phyloP scores from a whole-genome alignment of 30 jellyfish, hydroid and myxozoan species.

The Aurelia sp. region DNA sequence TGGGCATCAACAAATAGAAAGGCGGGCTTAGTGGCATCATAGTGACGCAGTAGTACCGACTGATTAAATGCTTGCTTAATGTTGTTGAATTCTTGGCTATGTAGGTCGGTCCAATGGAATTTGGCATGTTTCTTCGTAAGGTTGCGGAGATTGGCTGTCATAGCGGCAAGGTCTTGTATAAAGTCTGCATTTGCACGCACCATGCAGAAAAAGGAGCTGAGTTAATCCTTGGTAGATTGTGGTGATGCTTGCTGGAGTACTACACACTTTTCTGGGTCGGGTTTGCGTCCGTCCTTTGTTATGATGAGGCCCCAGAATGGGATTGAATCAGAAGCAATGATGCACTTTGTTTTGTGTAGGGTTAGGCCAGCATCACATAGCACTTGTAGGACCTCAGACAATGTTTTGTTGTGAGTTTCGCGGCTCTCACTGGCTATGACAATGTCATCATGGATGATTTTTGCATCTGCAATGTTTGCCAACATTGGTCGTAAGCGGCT shows the following conservation, averaged over 20 bases:
- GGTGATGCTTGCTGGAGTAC: slow-evolving; percentile 37
- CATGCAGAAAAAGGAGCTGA: slow-evolving; percentile 62
- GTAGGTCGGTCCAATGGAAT: slow-evolving; percentile 15
- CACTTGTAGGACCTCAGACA: no score
- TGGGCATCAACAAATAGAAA: no score
- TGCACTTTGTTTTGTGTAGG: no score
- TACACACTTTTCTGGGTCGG: slow-evolving; percentile 62
- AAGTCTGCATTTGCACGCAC: slow-evolving; percentile 64
- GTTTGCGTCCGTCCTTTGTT: no score
- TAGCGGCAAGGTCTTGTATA: slow-evolving; percentile 48
- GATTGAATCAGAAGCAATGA: no score
- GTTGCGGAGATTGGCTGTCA: slow-evolving; percentile 25
- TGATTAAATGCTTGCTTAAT: slow-evolving; percentile 26
- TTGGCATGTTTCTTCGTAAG: slow-evolving; percentile 27
- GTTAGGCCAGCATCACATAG: no score
- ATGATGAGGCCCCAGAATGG: no score
- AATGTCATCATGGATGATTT: no score
- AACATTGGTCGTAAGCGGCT: slow-evolving; percentile 50
- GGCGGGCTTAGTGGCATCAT: no score
- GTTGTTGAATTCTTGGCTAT: slow-evolving; percentile 25
- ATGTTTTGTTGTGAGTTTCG: no score
- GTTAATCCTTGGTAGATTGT: slow-evolving; percentile 38
- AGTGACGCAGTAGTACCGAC: no score
- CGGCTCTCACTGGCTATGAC: no score
- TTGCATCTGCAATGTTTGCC: slow-evolving; percentile 38